Percentiles rank a stretch among this genome's conserved stretches.
phyloP scores from a whole-genome alignment of 1,140 invertebrate genomes.

The Gryllus bimaculatus region DNA sequence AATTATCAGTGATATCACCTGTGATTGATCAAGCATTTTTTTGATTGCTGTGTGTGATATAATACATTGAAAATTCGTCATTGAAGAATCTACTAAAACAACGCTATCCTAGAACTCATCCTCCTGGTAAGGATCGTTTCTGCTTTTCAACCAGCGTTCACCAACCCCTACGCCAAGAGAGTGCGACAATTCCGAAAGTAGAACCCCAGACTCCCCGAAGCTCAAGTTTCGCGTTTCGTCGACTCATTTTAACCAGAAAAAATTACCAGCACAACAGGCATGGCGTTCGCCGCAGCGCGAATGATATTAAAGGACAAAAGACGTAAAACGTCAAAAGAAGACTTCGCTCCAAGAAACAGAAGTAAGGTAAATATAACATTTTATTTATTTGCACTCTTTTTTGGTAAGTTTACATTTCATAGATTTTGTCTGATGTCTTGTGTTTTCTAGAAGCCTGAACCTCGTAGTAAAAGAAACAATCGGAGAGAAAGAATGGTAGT shows the following conservation, averaged over 20 bases:
- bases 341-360: conserved; percentile 57
- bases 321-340: conserved; percentile 67
- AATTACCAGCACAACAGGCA: conserved; percentile 28
- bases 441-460: background rate
- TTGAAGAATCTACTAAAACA: too few species aligned
- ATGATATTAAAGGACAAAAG: conserved; percentile 74
- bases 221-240: conserved; percentile 1
- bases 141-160: too few species aligned
- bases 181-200: too few species aligned
- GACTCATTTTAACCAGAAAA: background rate
- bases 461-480: too few species aligned
- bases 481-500: too few species aligned
- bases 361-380: conserved; percentile 56
- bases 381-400: background rate
- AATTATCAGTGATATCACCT: background rate
- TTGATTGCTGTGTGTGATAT: background rate
- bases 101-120: too few species aligned
- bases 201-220: background rate
- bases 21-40: background rate
- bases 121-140: too few species aligned
- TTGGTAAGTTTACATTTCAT: background rate
- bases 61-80: background rate
- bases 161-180: too few species aligned
- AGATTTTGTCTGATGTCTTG: background rate
- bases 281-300: conserved; percentile 70